Evolutionary conservation across 2,888 invertebrate genomes (phyloP).

Genomic region (Crocallis elinguaria): DNA sequence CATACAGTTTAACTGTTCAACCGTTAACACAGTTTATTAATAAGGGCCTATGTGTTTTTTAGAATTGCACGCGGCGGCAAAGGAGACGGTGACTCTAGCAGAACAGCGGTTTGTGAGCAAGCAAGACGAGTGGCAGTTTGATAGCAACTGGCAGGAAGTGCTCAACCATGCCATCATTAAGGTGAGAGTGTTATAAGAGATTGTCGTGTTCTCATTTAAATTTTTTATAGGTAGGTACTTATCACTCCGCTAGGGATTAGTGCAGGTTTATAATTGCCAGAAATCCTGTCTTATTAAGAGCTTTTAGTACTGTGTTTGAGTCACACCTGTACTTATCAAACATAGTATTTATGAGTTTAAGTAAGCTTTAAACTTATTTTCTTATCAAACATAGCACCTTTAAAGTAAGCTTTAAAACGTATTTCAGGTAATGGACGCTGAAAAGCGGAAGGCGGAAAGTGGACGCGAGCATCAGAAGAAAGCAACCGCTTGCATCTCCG

Average conservation of each 20-base stretch:
- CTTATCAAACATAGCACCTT: too few relatives aligned
- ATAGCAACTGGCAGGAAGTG: slow-evolving; percentile 99
- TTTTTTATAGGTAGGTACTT: too few relatives aligned
- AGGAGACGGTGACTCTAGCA: slow-evolving; percentile 96
- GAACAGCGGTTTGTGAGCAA: slow-evolving; percentile 91
- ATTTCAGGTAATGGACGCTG: slow-evolving; percentile 94
- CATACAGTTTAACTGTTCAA: too few relatives aligned
- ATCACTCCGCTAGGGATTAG: too few relatives aligned
- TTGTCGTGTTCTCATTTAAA: neutral
- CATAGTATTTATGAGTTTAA: too few relatives aligned
- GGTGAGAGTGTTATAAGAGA: slow-evolving; percentile 68
- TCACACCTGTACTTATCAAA: too few relatives aligned
- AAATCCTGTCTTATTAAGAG: too few relatives aligned
- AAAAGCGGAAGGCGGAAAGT: slow-evolving; percentile 94
- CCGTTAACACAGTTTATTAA: too few relatives aligned
- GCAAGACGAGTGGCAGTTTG: slow-evolving; percentile 94
- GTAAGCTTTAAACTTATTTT: too few relatives aligned
- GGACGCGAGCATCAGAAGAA: slow-evolving; percentile 94
- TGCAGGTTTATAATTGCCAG: too few relatives aligned
- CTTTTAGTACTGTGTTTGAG: too few relatives aligned
- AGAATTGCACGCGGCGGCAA: slow-evolving; percentile 96
- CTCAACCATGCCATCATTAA: slow-evolving; percentile 97
- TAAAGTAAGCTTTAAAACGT: neutral
- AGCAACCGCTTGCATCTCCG: slow-evolving; percentile 91
- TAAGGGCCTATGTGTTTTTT: slow-evolving; percentile 26